phyloP scores from a whole-genome alignment of 2,113 vertebrate genomes.

The Dipodomys stephensi region DNA sequence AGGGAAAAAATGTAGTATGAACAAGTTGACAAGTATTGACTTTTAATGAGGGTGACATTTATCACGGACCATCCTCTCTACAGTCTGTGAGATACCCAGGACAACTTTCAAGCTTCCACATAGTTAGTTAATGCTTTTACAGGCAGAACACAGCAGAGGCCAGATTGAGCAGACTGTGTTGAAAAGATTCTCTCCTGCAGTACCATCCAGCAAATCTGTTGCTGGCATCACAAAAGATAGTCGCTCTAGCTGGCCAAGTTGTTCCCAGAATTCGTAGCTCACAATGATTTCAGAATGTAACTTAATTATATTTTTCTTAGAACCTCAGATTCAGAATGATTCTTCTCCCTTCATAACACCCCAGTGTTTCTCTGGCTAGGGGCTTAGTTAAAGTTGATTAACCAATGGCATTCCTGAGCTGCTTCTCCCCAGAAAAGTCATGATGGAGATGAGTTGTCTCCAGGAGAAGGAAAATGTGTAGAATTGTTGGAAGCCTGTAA shows the following conservation, averaged over 20 bases:
- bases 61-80: neutral
- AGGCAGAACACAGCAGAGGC: neutral
- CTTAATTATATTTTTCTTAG: slow-evolving; percentile 40
- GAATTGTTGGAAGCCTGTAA: slow-evolving; percentile 22
- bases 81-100: neutral
- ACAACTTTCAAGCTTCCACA: neutral
- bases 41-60: slow-evolving; percentile 57
- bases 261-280: slow-evolving; percentile 70
- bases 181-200: slow-evolving; percentile 9
- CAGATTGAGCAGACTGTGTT: slow-evolving; percentile 73
- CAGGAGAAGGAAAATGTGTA: neutral
- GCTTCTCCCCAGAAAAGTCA: neutral
- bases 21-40: neutral
- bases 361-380: neutral
- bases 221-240: slow-evolving; percentile 61
- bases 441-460: neutral
- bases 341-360: neutral
- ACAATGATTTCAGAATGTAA: slow-evolving; percentile 37
- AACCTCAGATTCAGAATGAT: slow-evolving; percentile 28
- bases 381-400: neutral
- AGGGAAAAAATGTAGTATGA: neutral
- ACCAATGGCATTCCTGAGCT: neutral
- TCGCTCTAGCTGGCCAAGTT: slow-evolving; percentile 65
- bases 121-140: slow-evolving; percentile 41
- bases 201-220: slow-evolving; percentile 80